These are phyloP conservation scores for Acropora tenuis DNA, from an alignment of 64 coral and sea anemone species.

Conservation along the genomic window DNA sequence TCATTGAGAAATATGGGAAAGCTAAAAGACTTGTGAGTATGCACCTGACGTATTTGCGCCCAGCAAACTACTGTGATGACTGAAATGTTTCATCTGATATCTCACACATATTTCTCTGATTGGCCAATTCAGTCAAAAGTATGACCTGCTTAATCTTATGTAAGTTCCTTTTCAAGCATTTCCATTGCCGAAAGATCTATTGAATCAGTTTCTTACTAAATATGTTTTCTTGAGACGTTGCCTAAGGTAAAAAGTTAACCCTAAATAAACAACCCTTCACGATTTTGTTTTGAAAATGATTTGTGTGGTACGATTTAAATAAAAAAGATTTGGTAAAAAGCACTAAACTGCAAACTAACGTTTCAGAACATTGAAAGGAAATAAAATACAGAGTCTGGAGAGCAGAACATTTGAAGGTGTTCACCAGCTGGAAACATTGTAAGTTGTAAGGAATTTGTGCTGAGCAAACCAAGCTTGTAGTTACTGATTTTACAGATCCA, in stretches of 20 bases:
- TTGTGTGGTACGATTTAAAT: neutral
- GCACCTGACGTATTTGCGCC: too few relatives aligned
- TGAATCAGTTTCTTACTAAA: too few relatives aligned
- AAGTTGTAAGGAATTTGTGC: slow-evolving; percentile 34
- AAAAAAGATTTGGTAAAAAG: neutral
- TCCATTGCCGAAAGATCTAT: too few relatives aligned
- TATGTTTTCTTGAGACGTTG: neutral
- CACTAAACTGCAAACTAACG: neutral
- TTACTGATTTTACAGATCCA: too few relatives aligned
- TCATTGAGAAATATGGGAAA: slow-evolving; percentile 42
- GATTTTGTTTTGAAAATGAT: neutral
- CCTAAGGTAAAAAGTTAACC: neutral
- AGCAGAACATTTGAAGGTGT: slow-evolving; percentile 74
- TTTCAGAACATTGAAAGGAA: slow-evolving; percentile 80
- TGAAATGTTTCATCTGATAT: neutral
- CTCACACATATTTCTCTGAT: neutral
- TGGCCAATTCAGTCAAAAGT: neutral
- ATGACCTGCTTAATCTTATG: neutral
- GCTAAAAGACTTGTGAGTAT: slow-evolving; percentile 72
- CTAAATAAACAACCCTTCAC: neutral
- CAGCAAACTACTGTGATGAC: too few relatives aligned
- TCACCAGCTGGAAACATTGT: slow-evolving; percentile 60
- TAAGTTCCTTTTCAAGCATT: neutral
- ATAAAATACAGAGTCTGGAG: slow-evolving; percentile 65
- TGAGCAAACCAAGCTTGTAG: neutral